Evolutionary conservation across 2,113 vertebrate genomes (phyloP).

Genomic region (Poecilia latipinna): DNA sequence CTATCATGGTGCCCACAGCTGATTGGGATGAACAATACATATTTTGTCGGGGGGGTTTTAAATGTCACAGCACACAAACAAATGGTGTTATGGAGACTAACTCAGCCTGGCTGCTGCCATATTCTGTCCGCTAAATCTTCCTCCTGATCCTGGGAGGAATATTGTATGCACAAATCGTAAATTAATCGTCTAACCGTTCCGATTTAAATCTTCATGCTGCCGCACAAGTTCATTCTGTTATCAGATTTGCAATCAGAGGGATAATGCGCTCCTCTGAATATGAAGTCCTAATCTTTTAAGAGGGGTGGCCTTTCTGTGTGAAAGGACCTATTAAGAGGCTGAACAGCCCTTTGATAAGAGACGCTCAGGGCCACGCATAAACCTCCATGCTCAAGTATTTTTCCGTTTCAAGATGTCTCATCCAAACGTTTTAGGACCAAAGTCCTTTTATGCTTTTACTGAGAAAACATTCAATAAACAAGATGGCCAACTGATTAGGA

Average conservation of each 20-base stretch:
- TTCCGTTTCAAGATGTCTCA: not conserved
- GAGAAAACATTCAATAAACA: not conserved
- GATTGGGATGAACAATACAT: constrained; percentile 25
- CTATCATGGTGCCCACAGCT: constrained; percentile 13
- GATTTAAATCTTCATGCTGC: constrained; percentile 1
- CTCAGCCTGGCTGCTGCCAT: not conserved
- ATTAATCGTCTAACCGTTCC: not conserved
- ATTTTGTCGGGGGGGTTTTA: constrained; percentile 37
- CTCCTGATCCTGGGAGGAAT: not conserved
- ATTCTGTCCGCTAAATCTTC: not conserved
- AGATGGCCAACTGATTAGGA: not conserved
- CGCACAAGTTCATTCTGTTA: constrained; percentile 2
- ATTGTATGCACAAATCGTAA: not conserved
- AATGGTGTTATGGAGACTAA: constrained; percentile 19
- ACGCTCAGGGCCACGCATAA: not conserved
- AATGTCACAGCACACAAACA: constrained; percentile 47
- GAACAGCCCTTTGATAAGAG: constrained; percentile 18
- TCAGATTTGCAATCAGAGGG: constrained; percentile 12
- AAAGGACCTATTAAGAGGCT: constrained; percentile 33
- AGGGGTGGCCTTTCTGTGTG: constrained; percentile 30
- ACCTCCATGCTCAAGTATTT: not conserved
- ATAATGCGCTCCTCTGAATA: constrained; percentile 17
- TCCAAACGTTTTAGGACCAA: not conserved
- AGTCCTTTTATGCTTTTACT: not conserved
- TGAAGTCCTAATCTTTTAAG: constrained; percentile 26